Evolutionary conservation across 2,888 invertebrate species (phyloP), one percentile per base, ranked within the genome.

Genomic region (Eupithecia tripunctaria): DNA sequence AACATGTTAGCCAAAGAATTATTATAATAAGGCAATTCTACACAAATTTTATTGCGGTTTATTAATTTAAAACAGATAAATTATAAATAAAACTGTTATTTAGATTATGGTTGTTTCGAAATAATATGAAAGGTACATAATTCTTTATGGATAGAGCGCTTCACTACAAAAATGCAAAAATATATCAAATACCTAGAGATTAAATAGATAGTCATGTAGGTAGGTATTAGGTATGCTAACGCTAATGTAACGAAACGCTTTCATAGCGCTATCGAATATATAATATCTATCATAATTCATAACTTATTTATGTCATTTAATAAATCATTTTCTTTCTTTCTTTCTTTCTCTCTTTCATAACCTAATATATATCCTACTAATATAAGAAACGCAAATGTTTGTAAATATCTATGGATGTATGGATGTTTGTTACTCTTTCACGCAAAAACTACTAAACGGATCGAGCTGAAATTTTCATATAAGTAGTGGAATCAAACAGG

Each of bases 1-100:
- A 21, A 51, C n/a, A 51, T 51, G 51, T 51, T 10, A 51, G 59
- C 59, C 59, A 59, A 59, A 27, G 29, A 60, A 29, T 29, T 60
- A 60, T 29, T 18, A 18, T 27, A 60, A 29, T 60, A 29, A 18
- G 60, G 51, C 60, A 18, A 29, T 60, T 29, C 18, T 3, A 29
- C 18, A 60, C 60, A 60, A 60, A 29, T 60, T 29, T 60, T 29
- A 60, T 60, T 27, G 1, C 18, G 3, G 4, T 25, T 56, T 56
- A 56, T 56, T 56, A 25, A 56, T 56, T 56, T 56, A 25, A 25
- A 56, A 56, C 25, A 25, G 56, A 56, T 56, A 56, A 25, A 25
- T 14, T 25, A 25, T 25, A 56, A 14, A 25, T 25, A 56, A 14
- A 56, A 25, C 25, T 25, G 12, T 25, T 25, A 25, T 56, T 25